phyloP scores from a whole-genome alignment of 1,140 invertebrate genomes.

The Drosophila jambulina region DNA sequence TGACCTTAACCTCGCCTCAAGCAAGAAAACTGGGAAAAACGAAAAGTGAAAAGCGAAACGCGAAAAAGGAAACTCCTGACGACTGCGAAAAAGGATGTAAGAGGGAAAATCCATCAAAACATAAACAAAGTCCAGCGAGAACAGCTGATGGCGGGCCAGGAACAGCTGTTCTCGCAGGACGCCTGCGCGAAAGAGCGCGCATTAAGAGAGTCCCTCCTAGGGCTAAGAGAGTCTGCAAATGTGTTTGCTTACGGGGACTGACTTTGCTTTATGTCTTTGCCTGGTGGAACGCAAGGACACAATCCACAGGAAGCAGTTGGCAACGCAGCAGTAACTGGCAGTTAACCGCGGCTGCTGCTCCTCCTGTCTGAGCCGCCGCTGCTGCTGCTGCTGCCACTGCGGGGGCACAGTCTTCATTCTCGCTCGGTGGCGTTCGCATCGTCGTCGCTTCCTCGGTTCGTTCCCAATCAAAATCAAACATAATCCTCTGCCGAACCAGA shows the following conservation, averaged over 20 bases:
- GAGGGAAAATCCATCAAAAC: constrained; percentile 49
- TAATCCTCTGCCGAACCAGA: constrained; percentile 6
- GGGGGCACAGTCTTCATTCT: constrained; percentile 52
- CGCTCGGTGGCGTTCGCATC: constrained; percentile 59
- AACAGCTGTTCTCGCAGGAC: constrained; percentile 58
- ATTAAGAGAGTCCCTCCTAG: constrained; percentile 42
- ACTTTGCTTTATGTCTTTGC: constrained; percentile 36
- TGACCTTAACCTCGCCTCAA: constrained; percentile 70
- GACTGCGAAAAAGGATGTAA: constrained; percentile 10
- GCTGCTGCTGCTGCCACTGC: constrained; percentile 12
- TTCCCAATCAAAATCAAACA: constrained; percentile 2
- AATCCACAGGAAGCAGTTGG: constrained; percentile 42
- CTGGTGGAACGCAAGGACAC: constrained; percentile 10
- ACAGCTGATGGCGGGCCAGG: constrained; percentile 45
- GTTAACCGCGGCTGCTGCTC: constrained; percentile 42
- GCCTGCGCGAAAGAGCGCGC: constrained; percentile 41
- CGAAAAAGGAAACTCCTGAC: constrained; percentile 7
- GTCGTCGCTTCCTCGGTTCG: constrained; percentile 30
- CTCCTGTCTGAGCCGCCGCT: constrained; percentile 13
- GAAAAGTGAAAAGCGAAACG: constrained; percentile 5
- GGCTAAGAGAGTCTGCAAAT: constrained; percentile 31
- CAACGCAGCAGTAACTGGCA: constrained; percentile 34
- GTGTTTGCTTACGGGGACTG: constrained; percentile 25
- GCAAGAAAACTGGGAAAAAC: constrained; percentile 8
- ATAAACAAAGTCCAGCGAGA: constrained; percentile 48